A percentile compares a stretch with the other conserved stretches of the same genome.
Evolutionary conservation across 53 echinoderm and acorn worm species (phyloP).

Genomic region (Echinarachnius parma): DNA sequence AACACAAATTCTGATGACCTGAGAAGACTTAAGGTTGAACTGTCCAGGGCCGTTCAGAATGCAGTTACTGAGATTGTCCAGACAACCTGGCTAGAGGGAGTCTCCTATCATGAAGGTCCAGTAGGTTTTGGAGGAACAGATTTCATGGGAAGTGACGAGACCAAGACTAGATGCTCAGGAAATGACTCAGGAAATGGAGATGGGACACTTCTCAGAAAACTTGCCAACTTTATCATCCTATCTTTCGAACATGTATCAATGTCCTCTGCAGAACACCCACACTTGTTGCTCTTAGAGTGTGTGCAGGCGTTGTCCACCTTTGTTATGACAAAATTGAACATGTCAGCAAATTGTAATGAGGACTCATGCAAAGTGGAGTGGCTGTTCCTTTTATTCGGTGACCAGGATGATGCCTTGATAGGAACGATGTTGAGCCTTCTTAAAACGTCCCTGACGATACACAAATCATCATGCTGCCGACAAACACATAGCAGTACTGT

Average conservation of each 20-base stretch:
- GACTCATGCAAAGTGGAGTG: conserved; percentile 16
- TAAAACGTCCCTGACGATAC: conserved; percentile 7
- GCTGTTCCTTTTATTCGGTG: conserved; percentile 71
- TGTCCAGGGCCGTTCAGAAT: background rate
- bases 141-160: conserved; percentile 1
- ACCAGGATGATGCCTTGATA: conserved; percentile 73
- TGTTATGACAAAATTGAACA: conserved; percentile 23
- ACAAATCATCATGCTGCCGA: background rate
- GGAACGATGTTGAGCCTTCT: conserved; percentile 49
- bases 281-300: too few relatives aligned
- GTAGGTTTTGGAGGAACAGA: conserved; percentile 51
- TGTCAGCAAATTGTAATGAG: too few relatives aligned
- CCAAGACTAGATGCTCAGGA: background rate
- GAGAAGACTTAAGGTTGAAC: too few relatives aligned
- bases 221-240: conserved; percentile 21
- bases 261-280: background rate
- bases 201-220: conserved; percentile 26
- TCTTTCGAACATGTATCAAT: conserved; percentile 4
- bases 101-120: conserved; percentile 31
- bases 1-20: too few relatives aligned
- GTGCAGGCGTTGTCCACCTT: background rate
- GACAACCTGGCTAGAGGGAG: conserved; percentile 21
- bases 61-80: background rate
- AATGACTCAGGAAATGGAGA: conserved; percentile 38
- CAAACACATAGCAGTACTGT: too few relatives aligned